Evolutionary conservation across 2,113 vertebrate genomes (phyloP), one percentile per base, ranked within the genome.

Genomic region (Shinisaurus crocodilurus): DNA sequence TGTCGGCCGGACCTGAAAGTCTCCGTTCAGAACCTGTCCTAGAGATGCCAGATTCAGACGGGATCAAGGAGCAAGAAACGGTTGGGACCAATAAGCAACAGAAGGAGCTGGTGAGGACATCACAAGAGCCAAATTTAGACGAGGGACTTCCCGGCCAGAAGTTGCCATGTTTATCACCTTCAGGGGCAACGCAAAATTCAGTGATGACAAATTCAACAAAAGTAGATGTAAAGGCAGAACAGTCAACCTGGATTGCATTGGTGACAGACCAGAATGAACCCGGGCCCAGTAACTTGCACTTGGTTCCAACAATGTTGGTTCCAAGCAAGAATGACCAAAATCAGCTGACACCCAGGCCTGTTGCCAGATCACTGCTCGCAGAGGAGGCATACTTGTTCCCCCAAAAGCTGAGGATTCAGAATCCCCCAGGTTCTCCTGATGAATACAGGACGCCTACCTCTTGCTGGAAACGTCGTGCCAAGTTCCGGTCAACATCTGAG

Each of bases 271-370:
- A 90, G 25, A 90, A 69, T 43, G 67, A 79, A 27, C 75, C 75
- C 32, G 74, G 60, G 83, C 27, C 60, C n/a, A 77, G 40, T 23
- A 89, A 20, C 50, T 12, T 25, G 8, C n/a, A 23, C 63, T 40
- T 63, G 37, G 29, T 32, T 74, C 50, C 83, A 2, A 5, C 12
- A 1, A 1, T 32, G 2, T 29, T 37, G 7, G 43, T 77, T 80
- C 82, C 95, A 88, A 89, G 82, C 74, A 80, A 86, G n/a, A 43
- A 13, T 57, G 60, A 86, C 74, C 75, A 40, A 70, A 69, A 1
- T 63, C 83, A 82, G 54, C 67, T 54, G 67, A 75, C 54, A 7
- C 60, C 85, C 82, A 1, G 6, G 34, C 72, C 76, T 43, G 2
- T 45, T 85, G 29, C 76, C 89, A 9, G 5, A 87, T 72, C 69